Percentiles rank a stretch among this genome's conserved stretches.
Conservation (phyloP, 1,140 invertebrate species). For the Heliconius hewitsoni region DNA sequence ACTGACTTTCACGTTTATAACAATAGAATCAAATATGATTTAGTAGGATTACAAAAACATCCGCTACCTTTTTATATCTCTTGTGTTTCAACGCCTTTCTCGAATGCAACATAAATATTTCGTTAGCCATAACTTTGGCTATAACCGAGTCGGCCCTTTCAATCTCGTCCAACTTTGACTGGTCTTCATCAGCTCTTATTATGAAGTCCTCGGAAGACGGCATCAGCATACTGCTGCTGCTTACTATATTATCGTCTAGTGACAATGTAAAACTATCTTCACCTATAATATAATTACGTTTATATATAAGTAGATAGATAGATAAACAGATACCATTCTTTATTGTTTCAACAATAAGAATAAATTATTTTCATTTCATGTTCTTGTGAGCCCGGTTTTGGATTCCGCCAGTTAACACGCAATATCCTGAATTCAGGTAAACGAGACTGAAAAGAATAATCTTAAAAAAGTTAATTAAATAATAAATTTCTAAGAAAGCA, state of each 20-base stretch:
- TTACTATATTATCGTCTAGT: constrained; percentile 27
- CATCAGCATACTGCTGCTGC: constrained; percentile 16
- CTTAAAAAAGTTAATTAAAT: constrained; percentile 29
- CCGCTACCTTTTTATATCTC: constrained; percentile 60
- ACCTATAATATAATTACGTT: not conserved
- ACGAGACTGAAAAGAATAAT: too few species aligned
- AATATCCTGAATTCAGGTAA: too few species aligned
- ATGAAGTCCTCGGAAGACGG: constrained; percentile 20
- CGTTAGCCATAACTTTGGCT: constrained; percentile 62
- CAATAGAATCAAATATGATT: too few species aligned
- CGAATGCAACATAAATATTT: constrained; percentile 54
- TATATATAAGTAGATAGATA: not conserved
- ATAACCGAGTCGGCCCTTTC: constrained; percentile 58
- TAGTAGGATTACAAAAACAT: constrained; percentile 9
- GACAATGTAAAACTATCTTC: constrained; percentile 21
- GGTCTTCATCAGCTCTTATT: constrained; percentile 30
- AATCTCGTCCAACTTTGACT: constrained; percentile 34
- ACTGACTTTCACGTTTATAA: too few species aligned
- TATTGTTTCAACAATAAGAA: too few species aligned
- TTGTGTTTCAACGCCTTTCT: constrained; percentile 48
- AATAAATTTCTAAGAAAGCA: not conserved
- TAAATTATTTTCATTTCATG: too few species aligned
- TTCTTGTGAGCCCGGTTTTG: too few species aligned
- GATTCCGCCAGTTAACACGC: too few species aligned
- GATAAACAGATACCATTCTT: not conserved